phyloP scores from a whole-genome alignment of 23 tunicate species.

The Halocynthia aurantium region DNA sequence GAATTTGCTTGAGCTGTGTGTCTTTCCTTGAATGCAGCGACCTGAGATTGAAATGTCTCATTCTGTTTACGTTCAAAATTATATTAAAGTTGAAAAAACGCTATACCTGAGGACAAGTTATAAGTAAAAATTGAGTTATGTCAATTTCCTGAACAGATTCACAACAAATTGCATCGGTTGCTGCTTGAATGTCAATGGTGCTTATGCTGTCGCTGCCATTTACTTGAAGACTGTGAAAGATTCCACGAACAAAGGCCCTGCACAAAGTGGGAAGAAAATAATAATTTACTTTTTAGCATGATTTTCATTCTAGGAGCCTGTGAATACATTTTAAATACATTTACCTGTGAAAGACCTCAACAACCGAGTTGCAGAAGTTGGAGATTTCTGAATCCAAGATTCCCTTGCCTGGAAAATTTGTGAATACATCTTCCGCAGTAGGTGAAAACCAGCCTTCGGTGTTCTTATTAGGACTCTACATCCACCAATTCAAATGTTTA shows the following conservation, averaged over 20 bases:
- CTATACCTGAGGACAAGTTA: conserved; percentile 63
- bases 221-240: conserved; percentile 35
- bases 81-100: too few relatives aligned
- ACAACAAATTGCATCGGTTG: conserved; percentile 46
- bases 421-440: too few relatives aligned
- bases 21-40: neutral
- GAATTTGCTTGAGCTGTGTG: neutral
- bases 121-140: conserved; percentile 75
- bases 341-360: too few relatives aligned
- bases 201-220: conserved; percentile 15
- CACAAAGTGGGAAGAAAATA: neutral
- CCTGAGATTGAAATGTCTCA: neutral
- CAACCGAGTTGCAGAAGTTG: too few relatives aligned
- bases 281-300: conserved; percentile 37
- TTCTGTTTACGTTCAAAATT: too few relatives aligned
- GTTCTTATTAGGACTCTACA: too few relatives aligned
- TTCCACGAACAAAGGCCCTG: conserved; percentile 54
- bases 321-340: neutral
- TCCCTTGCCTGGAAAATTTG: too few relatives aligned
- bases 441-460: too few relatives aligned
- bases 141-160: conserved; percentile 89
- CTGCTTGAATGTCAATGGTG: conserved; percentile 62
- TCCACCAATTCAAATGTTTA: too few relatives aligned
- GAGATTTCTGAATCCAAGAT: too few relatives aligned
- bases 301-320: neutral